Evolutionary conservation across 2,888 invertebrate genomes (phyloP).

Genomic region (Pseudanteris insignis): DNA sequence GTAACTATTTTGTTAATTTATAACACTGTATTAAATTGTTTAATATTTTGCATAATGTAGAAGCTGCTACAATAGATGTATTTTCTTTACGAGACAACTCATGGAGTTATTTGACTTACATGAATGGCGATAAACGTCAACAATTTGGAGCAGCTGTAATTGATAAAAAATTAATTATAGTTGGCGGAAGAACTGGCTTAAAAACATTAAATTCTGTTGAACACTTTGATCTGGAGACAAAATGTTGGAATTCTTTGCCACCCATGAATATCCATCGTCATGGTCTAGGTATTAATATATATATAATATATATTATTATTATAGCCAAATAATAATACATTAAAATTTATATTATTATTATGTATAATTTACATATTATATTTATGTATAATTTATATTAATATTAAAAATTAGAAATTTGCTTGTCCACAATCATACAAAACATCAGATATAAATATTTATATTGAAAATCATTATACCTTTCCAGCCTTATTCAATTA

Average conservation of each 20-base stretch:
- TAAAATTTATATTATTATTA: no score
- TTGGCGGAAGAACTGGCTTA: conserved; percentile 91
- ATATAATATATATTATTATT: no score
- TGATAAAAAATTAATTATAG: conserved; percentile 83
- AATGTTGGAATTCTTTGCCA: conserved; percentile 82
- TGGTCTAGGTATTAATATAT: conserved; percentile 70
- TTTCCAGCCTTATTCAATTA: no score
- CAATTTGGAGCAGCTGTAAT: conserved; percentile 93
- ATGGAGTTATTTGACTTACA: conserved; percentile 80
- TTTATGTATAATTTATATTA: no score
- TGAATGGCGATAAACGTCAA: conserved; percentile 82
- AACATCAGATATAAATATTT: no score
- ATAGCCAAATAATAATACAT: no score
- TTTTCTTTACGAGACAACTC: conserved; percentile 84
- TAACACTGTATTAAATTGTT: neutral
- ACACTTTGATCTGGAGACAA: conserved; percentile 83
- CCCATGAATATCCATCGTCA: conserved; percentile 92
- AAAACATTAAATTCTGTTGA: conserved; percentile 95
- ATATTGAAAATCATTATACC: no score
- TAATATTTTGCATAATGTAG: conserved; percentile 64
- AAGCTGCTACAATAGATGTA: conserved; percentile 89
- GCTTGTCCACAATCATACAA: no score
- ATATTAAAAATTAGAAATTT: no score
- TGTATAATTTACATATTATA: no score
- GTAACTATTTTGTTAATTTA: no score